Conservation (phyloP, 2,888 invertebrate species). For the Andrena praecox region DNA sequence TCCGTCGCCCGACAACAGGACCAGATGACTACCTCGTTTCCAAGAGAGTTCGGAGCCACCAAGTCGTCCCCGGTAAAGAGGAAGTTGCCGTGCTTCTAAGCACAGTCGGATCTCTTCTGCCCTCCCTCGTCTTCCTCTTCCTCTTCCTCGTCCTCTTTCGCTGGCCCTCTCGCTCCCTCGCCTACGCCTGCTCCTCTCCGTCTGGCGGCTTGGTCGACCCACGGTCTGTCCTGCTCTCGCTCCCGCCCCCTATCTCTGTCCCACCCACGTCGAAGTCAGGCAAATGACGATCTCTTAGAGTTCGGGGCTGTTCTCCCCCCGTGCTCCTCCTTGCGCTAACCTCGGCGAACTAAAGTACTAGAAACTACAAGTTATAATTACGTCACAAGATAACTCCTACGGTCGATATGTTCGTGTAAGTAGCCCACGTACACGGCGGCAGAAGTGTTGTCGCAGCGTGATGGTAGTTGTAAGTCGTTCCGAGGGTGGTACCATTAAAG, state of each 20-base stretch:
- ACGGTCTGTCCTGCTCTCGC: background rate
- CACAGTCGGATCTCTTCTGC: constrained; percentile 35
- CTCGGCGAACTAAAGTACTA: constrained; percentile 63
- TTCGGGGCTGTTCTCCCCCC: constrained; percentile 36
- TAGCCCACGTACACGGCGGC: constrained; percentile 34
- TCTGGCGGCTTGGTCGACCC: background rate
- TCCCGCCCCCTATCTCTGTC: constrained; percentile 15
- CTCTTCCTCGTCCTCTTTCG: background rate
- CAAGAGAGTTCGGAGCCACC: constrained; percentile 33
- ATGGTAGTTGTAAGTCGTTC: constrained; percentile 46
- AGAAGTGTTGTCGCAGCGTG: constrained; percentile 41
- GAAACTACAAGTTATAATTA: constrained; percentile 78
- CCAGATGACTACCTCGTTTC: constrained; percentile 30
- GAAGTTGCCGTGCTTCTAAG: constrained; percentile 49
- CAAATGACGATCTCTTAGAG: constrained; percentile 57
- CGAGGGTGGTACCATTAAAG: constrained; percentile 45
- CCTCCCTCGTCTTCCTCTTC: background rate
- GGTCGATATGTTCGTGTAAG: constrained; percentile 60
- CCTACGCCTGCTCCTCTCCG: too few species aligned
- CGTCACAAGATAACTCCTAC: constrained; percentile 74
- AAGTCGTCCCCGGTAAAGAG: constrained; percentile 43
- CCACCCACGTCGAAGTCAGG: constrained; percentile 10
- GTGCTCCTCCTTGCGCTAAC: constrained; percentile 43
- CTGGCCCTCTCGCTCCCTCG: background rate
- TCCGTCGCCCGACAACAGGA: constrained; percentile 28